A percentile compares a stretch with the other conserved stretches of the same genome.
These are phyloP conservation scores for Camponotus pennsylvanicus DNA, from an alignment of 1,140 invertebrate species.

Conservation along the genomic window DNA sequence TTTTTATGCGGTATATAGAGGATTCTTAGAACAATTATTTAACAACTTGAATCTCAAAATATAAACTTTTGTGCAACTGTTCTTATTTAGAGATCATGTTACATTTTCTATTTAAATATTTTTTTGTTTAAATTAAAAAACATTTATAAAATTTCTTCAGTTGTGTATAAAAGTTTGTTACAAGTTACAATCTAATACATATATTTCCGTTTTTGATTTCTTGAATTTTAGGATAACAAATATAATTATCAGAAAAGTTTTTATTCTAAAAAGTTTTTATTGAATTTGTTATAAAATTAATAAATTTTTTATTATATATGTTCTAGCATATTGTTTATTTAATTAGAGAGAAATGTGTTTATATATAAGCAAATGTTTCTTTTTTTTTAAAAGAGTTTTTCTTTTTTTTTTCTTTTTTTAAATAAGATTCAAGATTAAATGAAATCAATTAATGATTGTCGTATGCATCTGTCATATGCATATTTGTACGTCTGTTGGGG, in stretches of 20 bases:
- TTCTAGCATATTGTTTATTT: neutral
- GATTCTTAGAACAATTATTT: neutral
- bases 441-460: conserved; percentile 1
- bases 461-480: neutral
- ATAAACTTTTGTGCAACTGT: neutral
- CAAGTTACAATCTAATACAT: neutral
- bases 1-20: neutral
- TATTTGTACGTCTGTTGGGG: neutral
- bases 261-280: neutral
- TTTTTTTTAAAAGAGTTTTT: conserved; percentile 5
- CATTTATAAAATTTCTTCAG: conserved; percentile 8
- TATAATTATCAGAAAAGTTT: neutral
- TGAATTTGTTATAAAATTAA: neutral
- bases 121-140: neutral
- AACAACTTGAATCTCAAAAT: conserved; percentile 8
- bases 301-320: neutral
- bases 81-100: neutral
- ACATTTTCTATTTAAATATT: neutral
- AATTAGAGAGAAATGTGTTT: neutral
- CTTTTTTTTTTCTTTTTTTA: neutral
- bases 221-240: neutral
- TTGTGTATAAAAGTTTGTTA: conserved; percentile 9
- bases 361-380: neutral
- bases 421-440: neutral
- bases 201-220: neutral